Evolutionary conservation across 2,888 invertebrate species (phyloP), one percentile per base, ranked within the genome.

Genomic region (Pandemis heparana): DNA sequence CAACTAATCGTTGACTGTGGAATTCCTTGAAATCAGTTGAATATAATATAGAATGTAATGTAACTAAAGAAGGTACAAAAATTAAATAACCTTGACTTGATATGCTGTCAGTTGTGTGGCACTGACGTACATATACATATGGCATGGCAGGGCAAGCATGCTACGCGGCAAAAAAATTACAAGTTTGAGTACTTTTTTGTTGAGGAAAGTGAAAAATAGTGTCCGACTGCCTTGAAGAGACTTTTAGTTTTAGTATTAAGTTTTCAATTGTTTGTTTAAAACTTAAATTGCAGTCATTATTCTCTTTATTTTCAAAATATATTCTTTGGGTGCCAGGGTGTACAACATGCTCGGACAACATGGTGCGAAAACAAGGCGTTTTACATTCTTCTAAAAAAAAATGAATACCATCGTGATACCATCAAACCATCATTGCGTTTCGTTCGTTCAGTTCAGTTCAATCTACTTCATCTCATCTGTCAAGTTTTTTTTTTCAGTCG

Each of bases 21-120:
- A 56, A 56, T 56, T 23, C 23, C 56, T 56, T 56, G 56, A 16
- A 56, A 23, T 56, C 56, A 56, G 23, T 23, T 12, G 18, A 56
- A 56, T 18, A 18, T 2, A 39, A 39, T 39, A 32, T 32, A 32
- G 1, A 32, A 32, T 32, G 23, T 32, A 32, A 32, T 32, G 23
- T 32, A 32, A 32, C 12, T 56, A 56, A 56, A 56, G 56, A 23
- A 12, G 56, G 10, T 56, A 23, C 23, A 56, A 56, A 16, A 56
- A 56, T 5, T 48, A 48, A 48, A 56, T 23, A 56, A 56, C 56
- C 56, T 56, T 56, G 56, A 10, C 23, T 23, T 23, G 56, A 12
- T 56, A 4, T 23, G 23, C 56, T 56, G 56, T 56, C 48, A 48
- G 48, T 48, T 14, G 12, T 23, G 56, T 56, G 56, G 23, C 56